phyloP scores from a whole-genome alignment of 1,140 invertebrate genomes.

The Frieseomelitta varia region DNA sequence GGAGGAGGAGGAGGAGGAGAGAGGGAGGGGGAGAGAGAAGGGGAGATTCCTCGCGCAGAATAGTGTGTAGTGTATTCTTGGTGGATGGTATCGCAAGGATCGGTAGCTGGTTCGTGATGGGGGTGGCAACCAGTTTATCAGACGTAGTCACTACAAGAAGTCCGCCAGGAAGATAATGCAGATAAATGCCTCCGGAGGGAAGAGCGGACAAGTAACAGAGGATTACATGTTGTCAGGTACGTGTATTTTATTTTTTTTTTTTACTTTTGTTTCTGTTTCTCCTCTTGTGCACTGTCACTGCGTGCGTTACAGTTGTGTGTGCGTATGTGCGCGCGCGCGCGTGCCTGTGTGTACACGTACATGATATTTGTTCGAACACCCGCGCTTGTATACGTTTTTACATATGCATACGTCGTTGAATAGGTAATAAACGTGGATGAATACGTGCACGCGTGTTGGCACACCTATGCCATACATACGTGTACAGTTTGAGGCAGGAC shows the following conservation, averaged over 20 bases:
- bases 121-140: slow-evolving; percentile 43
- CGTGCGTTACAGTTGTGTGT: background rate
- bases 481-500: background rate
- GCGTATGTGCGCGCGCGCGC: background rate
- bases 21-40: background rate
- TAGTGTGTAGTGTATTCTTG: slow-evolving; percentile 40
- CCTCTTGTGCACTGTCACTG: background rate
- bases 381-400: background rate
- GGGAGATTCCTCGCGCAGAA: background rate
- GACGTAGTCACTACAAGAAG: slow-evolving; percentile 25
- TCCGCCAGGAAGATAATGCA: slow-evolving; percentile 44
- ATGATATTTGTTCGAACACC: background rate
- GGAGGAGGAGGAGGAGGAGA: too few species aligned
- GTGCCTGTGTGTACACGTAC: too few species aligned
- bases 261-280: background rate
- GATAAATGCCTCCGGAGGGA: slow-evolving; percentile 39
- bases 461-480: too few species aligned
- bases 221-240: slow-evolving; percentile 39
- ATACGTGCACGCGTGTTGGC: too few species aligned
- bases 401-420: background rate
- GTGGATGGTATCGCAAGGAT: slow-evolving; percentile 45
- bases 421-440: background rate
- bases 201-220: slow-evolving; percentile 20
- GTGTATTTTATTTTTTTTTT: background rate
- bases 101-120: slow-evolving; percentile 37